phyloP scores from a whole-genome alignment of 2,888 invertebrate species.

The Lottia gigantea region DNA sequence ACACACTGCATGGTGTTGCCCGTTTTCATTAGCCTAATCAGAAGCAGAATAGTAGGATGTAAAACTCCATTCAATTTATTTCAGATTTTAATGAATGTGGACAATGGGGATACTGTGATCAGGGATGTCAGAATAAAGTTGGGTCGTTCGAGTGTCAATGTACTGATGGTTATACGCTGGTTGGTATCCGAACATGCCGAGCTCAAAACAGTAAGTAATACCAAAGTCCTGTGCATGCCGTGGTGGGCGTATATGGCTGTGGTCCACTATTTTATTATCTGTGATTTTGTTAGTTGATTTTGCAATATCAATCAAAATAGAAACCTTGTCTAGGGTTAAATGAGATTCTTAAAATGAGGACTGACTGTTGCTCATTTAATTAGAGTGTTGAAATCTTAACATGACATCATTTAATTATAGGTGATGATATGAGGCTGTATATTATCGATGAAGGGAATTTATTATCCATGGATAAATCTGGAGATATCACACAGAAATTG shows the following conservation, averaged over 20 bases:
- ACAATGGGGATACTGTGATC: constrained; percentile 80
- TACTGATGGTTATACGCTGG: constrained; percentile 79
- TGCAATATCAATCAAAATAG: no score
- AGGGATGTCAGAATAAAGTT: constrained; percentile 88
- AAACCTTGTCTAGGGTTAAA: no score
- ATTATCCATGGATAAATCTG: constrained; percentile 44
- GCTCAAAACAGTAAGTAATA: constrained; percentile 60
- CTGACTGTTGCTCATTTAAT: no score
- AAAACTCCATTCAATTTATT: constrained; percentile 21
- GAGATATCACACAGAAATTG: constrained; percentile 30
- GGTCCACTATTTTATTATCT: no score
- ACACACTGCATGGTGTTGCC: no score
- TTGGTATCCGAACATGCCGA: constrained; percentile 69
- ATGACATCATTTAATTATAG: constrained; percentile 26
- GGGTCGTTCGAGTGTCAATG: constrained; percentile 87
- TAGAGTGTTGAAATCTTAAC: no score
- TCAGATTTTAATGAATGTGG: constrained; percentile 85
- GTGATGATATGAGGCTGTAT: constrained; percentile 38
- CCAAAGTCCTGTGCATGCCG: no score
- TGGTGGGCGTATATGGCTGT: no score
- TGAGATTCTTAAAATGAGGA: no score
- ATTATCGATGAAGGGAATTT: constrained; percentile 44
- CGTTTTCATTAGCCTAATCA: no score
- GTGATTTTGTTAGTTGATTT: no score
- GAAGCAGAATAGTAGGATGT: no score